These are phyloP conservation scores for Lutjanus campechanus DNA, from an alignment of 2,797 vertebrate species.

Conservation along the genomic window DNA sequence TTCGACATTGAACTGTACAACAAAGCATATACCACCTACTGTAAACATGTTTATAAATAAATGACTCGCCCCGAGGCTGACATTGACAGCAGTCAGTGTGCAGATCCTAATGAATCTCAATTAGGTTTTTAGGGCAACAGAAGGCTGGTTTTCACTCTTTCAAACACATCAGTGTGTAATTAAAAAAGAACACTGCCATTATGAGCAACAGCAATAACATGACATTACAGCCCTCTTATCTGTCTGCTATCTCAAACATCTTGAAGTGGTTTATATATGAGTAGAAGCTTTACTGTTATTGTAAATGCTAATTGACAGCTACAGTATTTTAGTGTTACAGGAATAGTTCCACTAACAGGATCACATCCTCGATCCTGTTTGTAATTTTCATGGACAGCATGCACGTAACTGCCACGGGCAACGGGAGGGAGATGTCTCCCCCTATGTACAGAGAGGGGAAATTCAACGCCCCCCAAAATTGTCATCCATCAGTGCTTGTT, in stretches of 20 bases:
- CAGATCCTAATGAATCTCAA: conserved; percentile 57
- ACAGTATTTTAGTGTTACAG: neutral
- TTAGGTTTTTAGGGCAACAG: conserved; percentile 42
- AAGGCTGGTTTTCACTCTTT: conserved; percentile 26
- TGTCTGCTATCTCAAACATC: neutral
- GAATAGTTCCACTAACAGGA: neutral
- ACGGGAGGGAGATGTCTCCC: no score
- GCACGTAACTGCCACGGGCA: no score
- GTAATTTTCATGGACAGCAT: no score
- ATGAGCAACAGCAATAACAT: conserved; percentile 23
- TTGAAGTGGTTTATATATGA: conserved; percentile 18
- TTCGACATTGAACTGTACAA: conserved; percentile 53
- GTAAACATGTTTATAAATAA: conserved; percentile 58
- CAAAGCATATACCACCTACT: conserved; percentile 56
- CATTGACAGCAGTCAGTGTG: conserved; percentile 45
- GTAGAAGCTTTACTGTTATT: neutral
- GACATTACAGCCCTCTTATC: conserved; percentile 18
- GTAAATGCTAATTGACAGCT: neutral
- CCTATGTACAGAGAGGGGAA: no score
- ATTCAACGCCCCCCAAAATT: no score
- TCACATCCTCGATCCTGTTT: no score
- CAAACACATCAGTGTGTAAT: conserved; percentile 35
- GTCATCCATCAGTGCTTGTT: no score
- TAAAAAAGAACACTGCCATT: conserved; percentile 4
- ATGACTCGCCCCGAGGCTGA: conserved; percentile 44